Evolutionary conservation across 2,797 vertebrate genomes (phyloP), one percentile per base, ranked within the genome.

Genomic region (Neopelma chrysocephalum): DNA sequence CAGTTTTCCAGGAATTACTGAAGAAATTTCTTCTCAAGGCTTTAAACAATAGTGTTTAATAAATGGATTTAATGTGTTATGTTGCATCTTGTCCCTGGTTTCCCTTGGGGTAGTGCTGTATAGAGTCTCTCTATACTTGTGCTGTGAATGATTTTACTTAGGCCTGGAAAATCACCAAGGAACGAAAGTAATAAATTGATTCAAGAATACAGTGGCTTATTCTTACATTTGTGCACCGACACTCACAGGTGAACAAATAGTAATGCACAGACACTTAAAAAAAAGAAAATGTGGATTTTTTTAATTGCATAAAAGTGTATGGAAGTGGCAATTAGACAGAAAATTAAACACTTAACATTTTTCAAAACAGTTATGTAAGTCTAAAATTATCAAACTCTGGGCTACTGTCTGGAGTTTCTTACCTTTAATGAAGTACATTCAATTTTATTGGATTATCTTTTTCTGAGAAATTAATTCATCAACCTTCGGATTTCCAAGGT

Each of bases 81-180:
- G 14, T 21, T 64, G 12, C 26, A 47, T 29, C 9, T 73, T 9
- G 2, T 27, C 36, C 1, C 0, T 15, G 3, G 4, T 17, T 70
- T 82, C 19, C 3, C 19, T 36, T 57, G 26, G 18, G 48, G 15
- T 1, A 47, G 25, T 9, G 53, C 8, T 40, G 40, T 40, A 40
- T 40, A 40, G 14, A 40, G 40, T 40, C 40, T 8, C 31, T 53
- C 4, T 3, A 4, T 50, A 9, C 3, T 57, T 75, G 17, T 45
- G 15, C 45, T 80, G 9, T 61, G 45, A 60, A 26, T 1, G 1
- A 47, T 45, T 91, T 65, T 75, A 25, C 16, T 43, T 36, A 51
- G 21, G 12, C 8, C 22, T 64, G 34, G 15, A 32, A 92, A 82
- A 60, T 31, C 9, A 53, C 4, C 7, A 8, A 11, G 23, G 31